phyloP scores from a whole-genome alignment of 2,888 invertebrate genomes.

The Microchrysa polita region DNA sequence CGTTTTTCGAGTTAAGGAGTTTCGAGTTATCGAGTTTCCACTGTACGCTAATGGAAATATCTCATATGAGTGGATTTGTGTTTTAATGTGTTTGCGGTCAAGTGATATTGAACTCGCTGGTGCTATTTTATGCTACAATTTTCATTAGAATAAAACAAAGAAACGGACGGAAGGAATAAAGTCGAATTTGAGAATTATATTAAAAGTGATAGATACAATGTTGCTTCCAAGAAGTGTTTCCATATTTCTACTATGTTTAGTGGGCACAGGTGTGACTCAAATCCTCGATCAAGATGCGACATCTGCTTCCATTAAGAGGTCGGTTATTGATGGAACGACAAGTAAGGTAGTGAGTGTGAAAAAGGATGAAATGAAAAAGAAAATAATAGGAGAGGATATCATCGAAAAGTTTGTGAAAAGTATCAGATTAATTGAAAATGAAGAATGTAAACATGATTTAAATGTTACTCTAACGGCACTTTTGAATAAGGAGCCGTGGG shows the following conservation, averaged over 20 bases:
- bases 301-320: constrained; percentile 9
- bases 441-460: constrained; percentile 55
- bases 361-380: not conserved
- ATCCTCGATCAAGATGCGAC: not conserved
- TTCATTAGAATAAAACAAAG: not conserved
- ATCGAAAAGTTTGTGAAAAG: constrained; percentile 53
- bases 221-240: constrained; percentile 22
- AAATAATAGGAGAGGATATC: constrained; percentile 48
- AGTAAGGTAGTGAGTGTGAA: not conserved
- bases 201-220: constrained; percentile 5
- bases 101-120: constrained; percentile 14
- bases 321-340: not conserved
- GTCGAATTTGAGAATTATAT: too few species aligned
- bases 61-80: too few species aligned
- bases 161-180: too few species aligned
- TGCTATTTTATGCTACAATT: too few species aligned
- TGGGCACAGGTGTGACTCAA: constrained; percentile 6
- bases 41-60: too few species aligned
- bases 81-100: not conserved
- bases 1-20: too few species aligned
- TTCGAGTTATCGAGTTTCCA: too few species aligned
- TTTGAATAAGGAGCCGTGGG: constrained; percentile 55
- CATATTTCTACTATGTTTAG: not conserved
- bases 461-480: constrained; percentile 57
- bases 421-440: constrained; percentile 53